Conservation (phyloP, 2,797 vertebrate species). For the Clarias platycephalus region DNA sequence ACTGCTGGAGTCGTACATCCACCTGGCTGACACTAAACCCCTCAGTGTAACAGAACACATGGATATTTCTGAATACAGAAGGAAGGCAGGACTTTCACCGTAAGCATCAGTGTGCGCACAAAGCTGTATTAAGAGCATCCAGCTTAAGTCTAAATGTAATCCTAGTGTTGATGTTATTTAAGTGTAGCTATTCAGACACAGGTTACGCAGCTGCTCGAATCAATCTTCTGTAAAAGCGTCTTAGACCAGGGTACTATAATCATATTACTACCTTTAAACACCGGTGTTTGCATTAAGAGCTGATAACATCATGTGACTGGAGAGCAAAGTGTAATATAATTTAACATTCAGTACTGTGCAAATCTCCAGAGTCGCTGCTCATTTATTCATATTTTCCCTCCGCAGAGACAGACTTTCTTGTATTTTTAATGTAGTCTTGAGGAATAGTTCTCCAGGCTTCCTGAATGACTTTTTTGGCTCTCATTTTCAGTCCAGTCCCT, state of each 20-base stretch:
- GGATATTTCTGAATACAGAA: slow-evolving; percentile 64
- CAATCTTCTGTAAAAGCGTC: background rate
- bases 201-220: background rate
- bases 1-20: slow-evolving; percentile 64
- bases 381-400: no score
- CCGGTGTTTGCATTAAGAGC: no score
- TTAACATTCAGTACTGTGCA: no score
- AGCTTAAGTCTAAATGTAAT: background rate
- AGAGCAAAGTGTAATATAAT: background rate
- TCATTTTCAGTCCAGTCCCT: no score
- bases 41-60: slow-evolving; percentile 58
- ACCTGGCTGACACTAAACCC: slow-evolving; percentile 53
- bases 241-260: background rate
- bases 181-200: background rate
- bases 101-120: background rate
- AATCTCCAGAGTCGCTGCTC: no score
- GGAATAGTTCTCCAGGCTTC: no score
- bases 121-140: background rate
- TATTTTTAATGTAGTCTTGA: no score
- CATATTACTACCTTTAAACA: background rate
- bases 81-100: slow-evolving; percentile 60
- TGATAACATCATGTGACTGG: background rate
- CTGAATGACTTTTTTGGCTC: no score
- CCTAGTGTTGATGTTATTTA: background rate
- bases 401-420: no score